Base-by-base conservation (phyloP, 2,888 invertebrate species). In the Idaea straminata region DNA sequence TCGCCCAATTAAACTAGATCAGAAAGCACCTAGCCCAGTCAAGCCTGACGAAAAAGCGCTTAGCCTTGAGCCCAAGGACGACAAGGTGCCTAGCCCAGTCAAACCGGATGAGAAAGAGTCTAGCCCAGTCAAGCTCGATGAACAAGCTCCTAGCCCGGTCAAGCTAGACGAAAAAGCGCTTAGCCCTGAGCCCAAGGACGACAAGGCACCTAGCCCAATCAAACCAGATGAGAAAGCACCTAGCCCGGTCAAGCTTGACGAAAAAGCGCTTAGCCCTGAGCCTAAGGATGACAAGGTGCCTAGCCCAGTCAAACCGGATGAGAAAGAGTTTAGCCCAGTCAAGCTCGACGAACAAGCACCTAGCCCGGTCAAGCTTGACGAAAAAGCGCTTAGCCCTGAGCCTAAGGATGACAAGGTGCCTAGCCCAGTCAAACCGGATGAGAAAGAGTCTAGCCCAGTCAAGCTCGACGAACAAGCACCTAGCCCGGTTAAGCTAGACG, bases 101-200 rank as follows among this genome's bases (percentile, higher is more conserved):
- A 65, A 69, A 35, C 63, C 67, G 0, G 63, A 68, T 4, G 66
- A 69, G 0, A 64, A 35, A 0, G 35, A 10, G 5, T 35, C 58
- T 5, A 66, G 58, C n/a, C 15, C n/a, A n/a, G n/a, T n/a, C n/a
- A n/a, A n/a, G n/a, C n/a, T n/a, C n/a, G n/a, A n/a, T n/a, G n/a
- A n/a, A n/a, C n/a, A n/a, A n/a, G n/a, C n/a, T n/a, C 1, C 15
- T 58, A 58, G 58, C 16, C 58, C 15, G 15, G 15, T 16, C 16
- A 58, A 58, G 16, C 15, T 13, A 25, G 15, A 62, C 59, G 68
- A 65, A 2, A 72, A 72, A 34, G 69, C 35, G n/a, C 57, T 68
- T 59, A 76, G 72, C 59, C 68, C 68, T 13, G 62, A 68, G 16
- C 61, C 69, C 58, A 63, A 68, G 3, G 68, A 65, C 0, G 69